Conservation (phyloP, 2,888 invertebrate genomes). For the Papilio gigon region DNA sequence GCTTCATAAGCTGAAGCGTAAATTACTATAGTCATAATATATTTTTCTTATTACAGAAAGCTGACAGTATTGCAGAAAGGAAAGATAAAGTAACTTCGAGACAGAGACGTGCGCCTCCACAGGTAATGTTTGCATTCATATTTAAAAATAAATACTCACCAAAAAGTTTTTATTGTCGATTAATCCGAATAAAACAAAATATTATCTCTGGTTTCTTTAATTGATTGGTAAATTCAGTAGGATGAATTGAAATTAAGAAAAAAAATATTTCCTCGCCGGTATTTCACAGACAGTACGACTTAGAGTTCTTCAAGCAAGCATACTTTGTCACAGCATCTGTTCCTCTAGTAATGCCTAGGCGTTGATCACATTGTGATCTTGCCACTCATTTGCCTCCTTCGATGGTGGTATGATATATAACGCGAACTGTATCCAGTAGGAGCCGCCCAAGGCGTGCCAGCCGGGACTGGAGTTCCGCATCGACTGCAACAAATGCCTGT, state of each 20-base stretch:
- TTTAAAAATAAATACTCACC: background rate
- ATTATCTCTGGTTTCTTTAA: too few relatives aligned
- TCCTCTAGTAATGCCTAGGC: too few relatives aligned
- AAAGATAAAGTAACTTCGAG: conserved; percentile 1
- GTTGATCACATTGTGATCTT: too few relatives aligned
- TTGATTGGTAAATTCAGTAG: too few relatives aligned
- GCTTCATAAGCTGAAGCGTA: conserved; percentile 34
- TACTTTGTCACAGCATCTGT: too few relatives aligned
- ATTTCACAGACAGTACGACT: too few relatives aligned
- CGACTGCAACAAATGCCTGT: conserved; percentile 79
- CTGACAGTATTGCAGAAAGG: background rate
- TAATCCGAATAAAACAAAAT: too few relatives aligned
- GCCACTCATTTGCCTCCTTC: too few relatives aligned
- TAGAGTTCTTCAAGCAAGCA: too few relatives aligned
- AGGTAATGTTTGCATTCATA: conserved; percentile 20
- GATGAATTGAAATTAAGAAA: too few relatives aligned
- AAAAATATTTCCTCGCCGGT: too few relatives aligned
- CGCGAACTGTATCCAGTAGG: conserved; percentile 59
- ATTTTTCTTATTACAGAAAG: conserved; percentile 21
- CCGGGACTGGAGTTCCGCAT: conserved; percentile 73
- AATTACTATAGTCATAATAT: background rate
- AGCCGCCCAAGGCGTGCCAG: conserved; percentile 66
- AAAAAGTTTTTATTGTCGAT: too few relatives aligned
- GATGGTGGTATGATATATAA: conserved; percentile 48
- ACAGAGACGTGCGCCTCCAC: conserved; percentile 25